Evolutionary conservation across 2,888 invertebrate genomes (phyloP), one percentile per base, ranked within the genome.

Genomic region (Tachina lurida): DNA sequence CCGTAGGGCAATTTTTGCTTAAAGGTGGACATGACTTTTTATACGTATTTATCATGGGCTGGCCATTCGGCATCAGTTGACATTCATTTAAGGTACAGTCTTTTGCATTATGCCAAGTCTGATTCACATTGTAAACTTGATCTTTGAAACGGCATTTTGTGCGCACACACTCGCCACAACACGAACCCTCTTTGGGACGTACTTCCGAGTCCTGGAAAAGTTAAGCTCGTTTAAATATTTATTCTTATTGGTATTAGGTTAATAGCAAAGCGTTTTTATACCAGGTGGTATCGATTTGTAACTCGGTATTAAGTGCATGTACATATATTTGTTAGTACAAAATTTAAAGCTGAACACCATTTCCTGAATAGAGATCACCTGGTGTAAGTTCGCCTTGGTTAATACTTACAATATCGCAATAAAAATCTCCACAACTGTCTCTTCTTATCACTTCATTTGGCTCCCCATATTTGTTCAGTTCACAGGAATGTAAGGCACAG

Each of bases 51-150:
- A 93, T 90, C n/a, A 89, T 88, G 22, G 91, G 89, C 54, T 89
- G 88, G 1, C 89, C 90, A 84, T 87, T 88, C 10, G 88, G 85
- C n/a, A 89, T 60, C 3, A 89, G 87, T 2, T 87, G 86, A 77
- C 93, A 93, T 84, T 93, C 92, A 52, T 91, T 88, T 15, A 93
- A 87, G 7, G 90, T 91, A 81, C 93, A 93, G 41, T 90, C 91
- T 62, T 90, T 89, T 10, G 88, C 84, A 49, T 91, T 92, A 79
- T 91, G 92, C 93, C 93, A 93, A 12, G 91, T 90, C 17, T 92
- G 90, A 3, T 92, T 93, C 15, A 92, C 88, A 1, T 88, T 87
- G 67, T 91, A 91, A 17, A 91, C 86, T 73, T 89, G 89, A 39
- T 90, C 88, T 19, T 90, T 90, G 87, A 90, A 90, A 71, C 89